Evolutionary conservation across 2,797 vertebrate species (phyloP).

Genomic region (Enteromius fasciolatus): DNA sequence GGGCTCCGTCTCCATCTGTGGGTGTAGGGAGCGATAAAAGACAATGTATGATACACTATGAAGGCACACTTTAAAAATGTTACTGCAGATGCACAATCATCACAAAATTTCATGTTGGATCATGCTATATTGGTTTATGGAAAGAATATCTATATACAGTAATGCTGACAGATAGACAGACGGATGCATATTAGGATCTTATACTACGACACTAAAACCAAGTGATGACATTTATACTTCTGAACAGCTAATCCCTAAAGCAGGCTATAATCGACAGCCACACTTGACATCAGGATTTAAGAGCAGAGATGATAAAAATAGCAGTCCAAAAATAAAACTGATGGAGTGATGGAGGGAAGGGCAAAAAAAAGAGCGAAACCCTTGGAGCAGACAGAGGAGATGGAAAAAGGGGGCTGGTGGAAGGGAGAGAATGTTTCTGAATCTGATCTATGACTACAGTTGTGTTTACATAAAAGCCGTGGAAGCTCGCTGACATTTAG

Average conservation of each 20-base stretch:
- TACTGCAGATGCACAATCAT: background rate
- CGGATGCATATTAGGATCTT: background rate
- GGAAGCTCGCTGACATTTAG: constrained; percentile 64
- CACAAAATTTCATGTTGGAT: background rate
- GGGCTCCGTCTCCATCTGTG: constrained; percentile 84
- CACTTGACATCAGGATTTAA: constrained; percentile 10
- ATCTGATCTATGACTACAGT: constrained; percentile 50
- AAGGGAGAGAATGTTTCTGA: constrained; percentile 26
- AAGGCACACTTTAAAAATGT: background rate
- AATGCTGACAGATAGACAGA: background rate
- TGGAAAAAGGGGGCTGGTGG: constrained; percentile 27
- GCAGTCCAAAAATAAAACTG: constrained; percentile 32
- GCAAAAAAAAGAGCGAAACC: background rate
- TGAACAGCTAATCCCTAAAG: constrained; percentile 23
- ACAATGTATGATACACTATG: background rate
- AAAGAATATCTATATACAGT: background rate
- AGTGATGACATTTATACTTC: constrained; percentile 17
- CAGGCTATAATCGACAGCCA: background rate
- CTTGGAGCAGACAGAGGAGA: background rate
- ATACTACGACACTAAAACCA: background rate
- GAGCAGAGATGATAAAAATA: background rate
- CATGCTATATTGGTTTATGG: background rate
- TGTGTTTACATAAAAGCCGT: constrained; percentile 59
- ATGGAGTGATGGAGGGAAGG: constrained; percentile 20
- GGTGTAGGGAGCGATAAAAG: constrained; percentile 37